A percentile compares a stretch with the other conserved stretches of the same genome.
phyloP scores from a whole-genome alignment of 2,888 invertebrate genomes.

The Empis livida region DNA sequence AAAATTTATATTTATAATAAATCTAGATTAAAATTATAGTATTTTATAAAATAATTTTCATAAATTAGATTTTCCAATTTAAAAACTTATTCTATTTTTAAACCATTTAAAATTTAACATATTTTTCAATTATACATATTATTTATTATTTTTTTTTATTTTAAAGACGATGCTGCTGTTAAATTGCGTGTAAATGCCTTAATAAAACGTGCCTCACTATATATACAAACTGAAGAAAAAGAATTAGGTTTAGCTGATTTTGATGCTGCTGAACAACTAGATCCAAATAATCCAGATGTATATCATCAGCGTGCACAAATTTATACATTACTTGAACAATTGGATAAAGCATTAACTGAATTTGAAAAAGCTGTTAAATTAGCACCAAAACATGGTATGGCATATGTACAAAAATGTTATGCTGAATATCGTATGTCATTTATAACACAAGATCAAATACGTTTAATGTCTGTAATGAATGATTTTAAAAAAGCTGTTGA shows the following conservation, averaged over 20 bases:
- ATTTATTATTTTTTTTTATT: background rate
- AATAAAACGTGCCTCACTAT: slow-evolving; percentile 75
- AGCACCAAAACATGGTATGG: slow-evolving; percentile 73
- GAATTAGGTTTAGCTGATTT: slow-evolving; percentile 69
- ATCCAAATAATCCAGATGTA: slow-evolving; percentile 73
- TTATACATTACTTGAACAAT: slow-evolving; percentile 64
- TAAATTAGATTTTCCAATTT: no score
- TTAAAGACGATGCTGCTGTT: slow-evolving; percentile 38
- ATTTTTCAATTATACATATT: no score
- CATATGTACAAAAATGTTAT: slow-evolving; percentile 82
- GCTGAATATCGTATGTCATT: slow-evolving; percentile 67
- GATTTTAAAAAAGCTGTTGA: slow-evolving; percentile 64
- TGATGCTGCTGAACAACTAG: slow-evolving; percentile 57
- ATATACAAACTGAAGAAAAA: slow-evolving; percentile 64
- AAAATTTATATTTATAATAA: no score
- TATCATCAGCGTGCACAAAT: slow-evolving; percentile 90
- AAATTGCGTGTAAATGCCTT: slow-evolving; percentile 70
- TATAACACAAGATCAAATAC: slow-evolving; percentile 44
- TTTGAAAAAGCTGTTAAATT: slow-evolving; percentile 71
- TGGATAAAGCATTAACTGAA: slow-evolving; percentile 68
- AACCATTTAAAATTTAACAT: no score
- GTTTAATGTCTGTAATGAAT: slow-evolving; percentile 50
- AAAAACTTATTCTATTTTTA: no score
- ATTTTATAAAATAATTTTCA: no score
- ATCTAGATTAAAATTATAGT: no score